These are phyloP conservation scores for Cephus nigrinus DNA, from an alignment of 2,888 invertebrate genomes.

Conservation along the genomic window DNA sequence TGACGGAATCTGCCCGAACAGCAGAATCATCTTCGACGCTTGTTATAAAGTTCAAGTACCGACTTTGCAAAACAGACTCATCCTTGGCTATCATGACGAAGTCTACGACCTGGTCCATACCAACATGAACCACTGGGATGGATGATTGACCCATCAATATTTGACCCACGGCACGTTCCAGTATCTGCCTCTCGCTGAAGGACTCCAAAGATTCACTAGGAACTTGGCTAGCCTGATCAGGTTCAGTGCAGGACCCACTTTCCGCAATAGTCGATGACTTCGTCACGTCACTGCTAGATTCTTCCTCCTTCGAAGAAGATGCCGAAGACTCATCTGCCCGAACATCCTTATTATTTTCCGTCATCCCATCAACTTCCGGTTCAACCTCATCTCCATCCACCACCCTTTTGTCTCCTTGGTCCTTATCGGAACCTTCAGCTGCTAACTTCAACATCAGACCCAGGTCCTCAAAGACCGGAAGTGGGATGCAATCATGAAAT, in stretches of 20 bases:
- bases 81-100: constrained; percentile 37
- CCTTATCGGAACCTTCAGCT: constrained; percentile 7
- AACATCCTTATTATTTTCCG: background rate
- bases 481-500: constrained; percentile 62
- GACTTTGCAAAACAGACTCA: constrained; percentile 37
- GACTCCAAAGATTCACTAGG: background rate
- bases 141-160: constrained; percentile 9
- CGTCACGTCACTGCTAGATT: background rate
- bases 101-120: constrained; percentile 31
- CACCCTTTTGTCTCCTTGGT: constrained; percentile 7
- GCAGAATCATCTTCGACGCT: constrained; percentile 47
- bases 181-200: background rate
- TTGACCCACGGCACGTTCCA: background rate
- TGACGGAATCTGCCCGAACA: constrained; percentile 2
- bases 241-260: background rate
- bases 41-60: constrained; percentile 53
- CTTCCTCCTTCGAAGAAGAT: background rate
- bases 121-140: constrained; percentile 26
- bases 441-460: background rate
- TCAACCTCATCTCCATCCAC: background rate
- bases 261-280: background rate
- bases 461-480: constrained; percentile 43
- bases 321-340: background rate
- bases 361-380: background rate
- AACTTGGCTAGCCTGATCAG: background rate